phyloP scores from a whole-genome alignment of 2,113 vertebrate genomes.

The Peromyscus maniculatus region DNA sequence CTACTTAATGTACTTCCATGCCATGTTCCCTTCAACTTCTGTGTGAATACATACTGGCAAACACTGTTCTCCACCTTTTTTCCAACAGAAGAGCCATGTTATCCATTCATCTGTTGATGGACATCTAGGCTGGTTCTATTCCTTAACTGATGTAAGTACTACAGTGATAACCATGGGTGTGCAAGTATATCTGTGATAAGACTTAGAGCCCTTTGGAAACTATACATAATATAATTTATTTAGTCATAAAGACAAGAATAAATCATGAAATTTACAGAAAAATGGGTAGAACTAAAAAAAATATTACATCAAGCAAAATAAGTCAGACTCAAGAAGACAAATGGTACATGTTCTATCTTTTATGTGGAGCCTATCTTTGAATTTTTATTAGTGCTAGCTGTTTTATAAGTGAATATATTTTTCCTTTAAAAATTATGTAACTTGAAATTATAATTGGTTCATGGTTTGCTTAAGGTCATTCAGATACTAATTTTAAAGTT shows the following conservation, averaged over 20 bases:
- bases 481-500: conserved; percentile 43
- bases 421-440: conserved; percentile 40
- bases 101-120: background rate
- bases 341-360: background rate
- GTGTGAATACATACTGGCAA: background rate
- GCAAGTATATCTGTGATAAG: background rate
- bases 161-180: background rate
- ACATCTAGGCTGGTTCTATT: background rate
- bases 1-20: background rate
- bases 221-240: background rate
- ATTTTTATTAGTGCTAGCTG: conserved; percentile 40
- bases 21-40: background rate
- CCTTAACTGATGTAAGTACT: background rate
- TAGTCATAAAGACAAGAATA: background rate
- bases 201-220: background rate
- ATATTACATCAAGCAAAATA: background rate
- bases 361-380: background rate
- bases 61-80: background rate
- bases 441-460: conserved; percentile 24
- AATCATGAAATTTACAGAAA: background rate
- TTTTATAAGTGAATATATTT: conserved; percentile 49
- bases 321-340: background rate
- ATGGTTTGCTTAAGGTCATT: conserved; percentile 48
- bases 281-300: background rate
- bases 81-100: conserved; percentile 43